Percentiles rank a stretch among this genome's conserved stretches.
Evolutionary conservation across 2,113 vertebrate species (phyloP).

Genomic region (Lanius ludovicianus): DNA sequence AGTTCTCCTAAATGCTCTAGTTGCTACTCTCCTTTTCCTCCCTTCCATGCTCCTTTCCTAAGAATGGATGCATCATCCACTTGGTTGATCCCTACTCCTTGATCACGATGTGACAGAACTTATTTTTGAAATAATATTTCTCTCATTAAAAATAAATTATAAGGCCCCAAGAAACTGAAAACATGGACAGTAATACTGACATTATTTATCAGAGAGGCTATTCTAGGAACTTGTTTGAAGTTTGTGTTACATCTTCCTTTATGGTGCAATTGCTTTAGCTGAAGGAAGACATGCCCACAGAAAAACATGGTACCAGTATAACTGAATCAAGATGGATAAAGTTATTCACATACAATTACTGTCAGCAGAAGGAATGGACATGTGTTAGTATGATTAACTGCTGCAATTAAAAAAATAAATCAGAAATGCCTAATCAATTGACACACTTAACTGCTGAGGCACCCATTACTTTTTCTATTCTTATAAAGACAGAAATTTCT

Average conservation of each 20-base stretch:
- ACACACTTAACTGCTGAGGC: not conserved
- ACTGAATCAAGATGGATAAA: not conserved
- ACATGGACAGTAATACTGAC: not conserved
- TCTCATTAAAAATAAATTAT: not conserved
- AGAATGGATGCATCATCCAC: not conserved
- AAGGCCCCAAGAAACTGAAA: not conserved
- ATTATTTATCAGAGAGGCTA: not conserved
- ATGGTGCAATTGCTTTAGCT: not conserved
- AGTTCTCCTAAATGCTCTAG: not conserved
- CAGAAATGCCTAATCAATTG: not conserved
- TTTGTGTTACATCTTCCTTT: not conserved
- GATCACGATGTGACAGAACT: not conserved
- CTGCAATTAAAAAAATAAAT: not conserved
- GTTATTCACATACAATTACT: not conserved
- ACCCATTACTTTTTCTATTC: not conserved
- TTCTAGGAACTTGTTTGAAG: not conserved
- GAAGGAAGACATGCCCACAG: not conserved
- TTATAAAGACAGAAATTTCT: not conserved
- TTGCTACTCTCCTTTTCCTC: not conserved
- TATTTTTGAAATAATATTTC: not conserved
- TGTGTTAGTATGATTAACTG: not conserved
- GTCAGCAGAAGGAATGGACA: not conserved
- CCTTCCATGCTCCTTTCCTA: not conserved
- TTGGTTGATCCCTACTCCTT: not conserved
- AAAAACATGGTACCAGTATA: not conserved